phyloP scores from a whole-genome alignment of 2,888 invertebrate species.

The Silvanus unidentatus region DNA sequence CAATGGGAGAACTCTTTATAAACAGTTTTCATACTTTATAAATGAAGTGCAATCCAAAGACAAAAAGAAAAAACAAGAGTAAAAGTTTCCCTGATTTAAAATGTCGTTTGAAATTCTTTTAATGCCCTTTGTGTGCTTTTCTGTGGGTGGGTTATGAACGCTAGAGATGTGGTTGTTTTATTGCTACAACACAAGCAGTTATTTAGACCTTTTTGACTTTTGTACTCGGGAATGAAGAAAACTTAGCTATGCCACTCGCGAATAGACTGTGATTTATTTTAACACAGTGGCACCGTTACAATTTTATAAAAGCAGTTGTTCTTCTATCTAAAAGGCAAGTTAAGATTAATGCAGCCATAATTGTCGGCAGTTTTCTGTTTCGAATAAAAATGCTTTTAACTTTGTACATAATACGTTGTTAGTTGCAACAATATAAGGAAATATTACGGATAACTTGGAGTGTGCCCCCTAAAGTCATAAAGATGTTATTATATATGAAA shows the following conservation, averaged over 20 bases:
- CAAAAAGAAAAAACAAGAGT: constrained; percentile 13
- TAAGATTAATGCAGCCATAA: constrained; percentile 21
- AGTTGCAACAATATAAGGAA: constrained; percentile 2
- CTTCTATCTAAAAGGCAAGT: constrained; percentile 12
- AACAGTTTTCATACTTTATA: background rate
- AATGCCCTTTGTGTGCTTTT: constrained; percentile 16
- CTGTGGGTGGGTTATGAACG: background rate
- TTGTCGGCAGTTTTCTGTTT: constrained; percentile 12
- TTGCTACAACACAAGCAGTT: constrained; percentile 18
- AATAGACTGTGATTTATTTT: constrained; percentile 18
- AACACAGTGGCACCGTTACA: constrained; percentile 8
- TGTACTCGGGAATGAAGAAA: constrained; percentile 3
- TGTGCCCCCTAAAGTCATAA: too few species aligned
- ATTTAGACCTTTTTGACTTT: constrained; percentile 22
- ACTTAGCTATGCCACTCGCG: constrained; percentile 16
- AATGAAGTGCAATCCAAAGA: constrained; percentile 10
- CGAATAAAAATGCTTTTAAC: constrained; percentile 13
- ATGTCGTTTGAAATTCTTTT: constrained; percentile 25
- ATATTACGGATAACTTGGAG: background rate
- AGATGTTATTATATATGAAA: too few species aligned
- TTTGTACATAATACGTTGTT: constrained; percentile 5
- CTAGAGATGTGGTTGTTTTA: constrained; percentile 15
- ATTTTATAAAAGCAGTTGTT: constrained; percentile 18
- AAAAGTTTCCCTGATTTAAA: constrained; percentile 23
- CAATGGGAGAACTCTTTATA: constrained; percentile 1